Percentiles rank a stretch among this genome's conserved stretches.
Evolutionary conservation across 2,797 vertebrate genomes (phyloP).

Genomic region (Siniperca obscura): DNA sequence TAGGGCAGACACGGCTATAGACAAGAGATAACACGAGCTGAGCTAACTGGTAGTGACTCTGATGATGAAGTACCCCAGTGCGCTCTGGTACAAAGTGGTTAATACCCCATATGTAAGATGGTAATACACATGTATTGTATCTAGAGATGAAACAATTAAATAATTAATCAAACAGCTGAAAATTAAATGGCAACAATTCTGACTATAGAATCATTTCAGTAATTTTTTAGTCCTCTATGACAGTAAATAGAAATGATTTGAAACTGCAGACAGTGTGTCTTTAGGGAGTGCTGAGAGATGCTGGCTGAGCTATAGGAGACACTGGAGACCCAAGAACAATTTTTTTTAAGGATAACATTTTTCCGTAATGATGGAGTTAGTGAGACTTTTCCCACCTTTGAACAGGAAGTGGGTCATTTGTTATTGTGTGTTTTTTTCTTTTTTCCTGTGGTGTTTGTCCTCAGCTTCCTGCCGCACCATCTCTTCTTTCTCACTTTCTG

Average conservation of each 20-base stretch:
- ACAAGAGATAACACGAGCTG: conserved; percentile 23
- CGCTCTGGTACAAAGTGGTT: neutral
- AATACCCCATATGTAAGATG: no score
- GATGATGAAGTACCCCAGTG: neutral
- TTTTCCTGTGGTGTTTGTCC: conserved; percentile 58
- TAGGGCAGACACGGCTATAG: conserved; percentile 16
- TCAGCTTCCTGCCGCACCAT: conserved; percentile 52
- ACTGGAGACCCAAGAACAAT: conserved; percentile 55
- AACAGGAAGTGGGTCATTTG: conserved; percentile 72
- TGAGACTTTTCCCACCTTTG: conserved; percentile 60
- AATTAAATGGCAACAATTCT: neutral
- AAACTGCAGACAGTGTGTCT: conserved; percentile 27
- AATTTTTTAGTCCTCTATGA: neutral
- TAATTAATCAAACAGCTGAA: neutral
- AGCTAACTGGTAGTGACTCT: conserved; percentile 14
- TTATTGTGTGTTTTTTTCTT: conserved; percentile 45
- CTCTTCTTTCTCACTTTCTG: conserved; percentile 62
- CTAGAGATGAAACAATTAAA: neutral
- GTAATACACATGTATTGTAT: no score
- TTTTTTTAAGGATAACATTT: conserved; percentile 36
- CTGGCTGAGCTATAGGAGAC: conserved; percentile 24
- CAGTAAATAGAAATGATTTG: neutral
- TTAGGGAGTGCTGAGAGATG: conserved; percentile 25
- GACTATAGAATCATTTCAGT: no score
- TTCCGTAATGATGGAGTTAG: conserved; percentile 44